These are phyloP conservation scores for Drosophila rubida DNA, from an alignment of 2,888 invertebrate species.

Conservation along the genomic window DNA sequence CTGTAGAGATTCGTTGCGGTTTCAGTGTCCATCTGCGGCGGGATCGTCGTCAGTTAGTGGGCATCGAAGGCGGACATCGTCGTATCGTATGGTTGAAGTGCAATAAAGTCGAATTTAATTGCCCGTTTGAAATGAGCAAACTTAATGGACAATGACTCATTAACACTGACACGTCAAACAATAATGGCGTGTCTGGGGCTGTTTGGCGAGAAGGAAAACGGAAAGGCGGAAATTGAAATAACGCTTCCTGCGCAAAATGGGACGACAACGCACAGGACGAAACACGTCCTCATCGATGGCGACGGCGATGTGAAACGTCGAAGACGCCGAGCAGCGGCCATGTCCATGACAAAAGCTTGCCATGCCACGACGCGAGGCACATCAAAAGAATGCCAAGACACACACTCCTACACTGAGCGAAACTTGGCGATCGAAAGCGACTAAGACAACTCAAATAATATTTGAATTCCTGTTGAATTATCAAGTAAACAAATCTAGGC, in stretches of 20 bases:
- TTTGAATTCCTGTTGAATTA: too few species aligned
- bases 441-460: too few species aligned
- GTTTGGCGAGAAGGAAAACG: constrained; percentile 54
- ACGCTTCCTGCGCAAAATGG: constrained; percentile 72
- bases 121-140: constrained; percentile 78
- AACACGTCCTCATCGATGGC: constrained; percentile 23
- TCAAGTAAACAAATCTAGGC: too few species aligned
- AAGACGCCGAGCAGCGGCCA: constrained; percentile 22
- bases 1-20: constrained; percentile 62
- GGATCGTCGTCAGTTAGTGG: not conserved
- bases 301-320: not conserved
- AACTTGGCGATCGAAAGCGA: too few species aligned
- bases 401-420: constrained; percentile 28
- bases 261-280: constrained; percentile 16
- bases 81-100: constrained; percentile 56
- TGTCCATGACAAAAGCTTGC: constrained; percentile 62
- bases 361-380: constrained; percentile 46
- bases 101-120: constrained; percentile 83
- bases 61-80: constrained; percentile 11
- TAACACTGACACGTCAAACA: constrained; percentile 82
- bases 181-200: constrained; percentile 80
- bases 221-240: constrained; percentile 81
- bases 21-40: constrained; percentile 48
- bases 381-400: constrained; percentile 65
- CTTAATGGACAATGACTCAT: constrained; percentile 83